Evolutionary conservation across 2,797 vertebrate genomes (phyloP).

Genomic region (Acanthopagrus latus): DNA sequence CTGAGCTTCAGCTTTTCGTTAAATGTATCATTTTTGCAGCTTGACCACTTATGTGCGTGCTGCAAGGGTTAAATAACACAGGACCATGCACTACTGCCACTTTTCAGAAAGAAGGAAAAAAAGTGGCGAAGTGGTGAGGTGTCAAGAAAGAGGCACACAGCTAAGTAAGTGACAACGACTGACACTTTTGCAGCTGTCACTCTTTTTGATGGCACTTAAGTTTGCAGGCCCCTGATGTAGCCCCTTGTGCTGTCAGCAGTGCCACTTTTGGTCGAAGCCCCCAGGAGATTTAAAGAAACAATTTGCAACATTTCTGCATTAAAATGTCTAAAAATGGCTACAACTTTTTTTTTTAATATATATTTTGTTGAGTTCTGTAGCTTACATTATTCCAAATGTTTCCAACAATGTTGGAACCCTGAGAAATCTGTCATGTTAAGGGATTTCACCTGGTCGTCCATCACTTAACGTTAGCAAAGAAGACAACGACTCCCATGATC

Average conservation of each 20-base stretch:
- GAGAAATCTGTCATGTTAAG: no score
- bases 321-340: no score
- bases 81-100: neutral
- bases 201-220: neutral
- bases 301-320: no score
- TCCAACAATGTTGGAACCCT: no score
- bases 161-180: neutral
- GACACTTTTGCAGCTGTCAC: neutral
- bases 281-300: no score
- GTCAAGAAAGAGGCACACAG: neutral
- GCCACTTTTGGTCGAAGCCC: neutral
- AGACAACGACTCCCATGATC: no score
- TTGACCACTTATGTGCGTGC: rapidly evolving
- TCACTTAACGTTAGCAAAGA: no score
- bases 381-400: no score
- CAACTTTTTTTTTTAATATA: no score
- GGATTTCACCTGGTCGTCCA: no score
- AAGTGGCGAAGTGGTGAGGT: neutral
- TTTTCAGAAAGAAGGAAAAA: neutral
- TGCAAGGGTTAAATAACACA: neutral
- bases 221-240: neutral
- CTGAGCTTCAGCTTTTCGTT: neutral
- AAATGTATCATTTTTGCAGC: neutral
- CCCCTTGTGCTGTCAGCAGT: neutral
- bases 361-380: no score